Evolutionary conservation across 2,797 vertebrate species (phyloP).

Genomic region (Lacerta bilineata): DNA sequence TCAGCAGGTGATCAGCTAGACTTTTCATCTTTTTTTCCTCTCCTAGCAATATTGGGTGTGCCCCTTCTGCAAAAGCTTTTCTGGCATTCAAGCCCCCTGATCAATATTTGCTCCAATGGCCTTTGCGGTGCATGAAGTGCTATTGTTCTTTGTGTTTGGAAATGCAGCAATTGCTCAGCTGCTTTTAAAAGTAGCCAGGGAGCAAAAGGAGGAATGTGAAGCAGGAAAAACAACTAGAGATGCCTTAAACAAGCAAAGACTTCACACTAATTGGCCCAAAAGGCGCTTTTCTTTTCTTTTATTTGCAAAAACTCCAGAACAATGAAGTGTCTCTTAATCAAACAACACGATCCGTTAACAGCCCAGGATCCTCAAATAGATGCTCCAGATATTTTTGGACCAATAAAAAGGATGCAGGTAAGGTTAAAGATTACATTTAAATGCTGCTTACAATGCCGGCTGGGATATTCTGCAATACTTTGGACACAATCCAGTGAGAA

Average conservation of each 20-base stretch:
- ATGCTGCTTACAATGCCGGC: not conserved
- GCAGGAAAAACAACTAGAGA: constrained; percentile 47
- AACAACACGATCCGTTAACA: not conserved
- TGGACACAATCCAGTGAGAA: no score
- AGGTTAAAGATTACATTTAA: no score
- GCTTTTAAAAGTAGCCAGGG: constrained; percentile 63
- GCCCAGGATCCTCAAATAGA: not conserved
- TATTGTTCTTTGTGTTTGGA: constrained; percentile 73
- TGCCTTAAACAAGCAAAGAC: constrained; percentile 30
- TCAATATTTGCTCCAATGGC: constrained; percentile 68
- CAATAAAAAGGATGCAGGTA: no score
- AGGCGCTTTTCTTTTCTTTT: not conserved
- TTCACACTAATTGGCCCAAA: constrained; percentile 28
- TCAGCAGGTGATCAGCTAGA: constrained; percentile 71
- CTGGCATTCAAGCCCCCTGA: constrained; percentile 60
- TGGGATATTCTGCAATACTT: no score
- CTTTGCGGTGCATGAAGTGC: constrained; percentile 46
- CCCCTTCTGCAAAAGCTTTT: constrained; percentile 63
- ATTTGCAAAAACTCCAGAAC: no score
- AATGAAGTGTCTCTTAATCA: no score
- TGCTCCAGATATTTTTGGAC: no score
- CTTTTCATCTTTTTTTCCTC: not conserved
- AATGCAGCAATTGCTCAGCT: constrained; percentile 63
- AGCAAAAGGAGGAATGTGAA: constrained; percentile 54
- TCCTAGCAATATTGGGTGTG: constrained; percentile 63